Evolutionary conservation across 2,113 vertebrate genomes (phyloP).

Genomic region (Pelmatolapia mariae): DNA sequence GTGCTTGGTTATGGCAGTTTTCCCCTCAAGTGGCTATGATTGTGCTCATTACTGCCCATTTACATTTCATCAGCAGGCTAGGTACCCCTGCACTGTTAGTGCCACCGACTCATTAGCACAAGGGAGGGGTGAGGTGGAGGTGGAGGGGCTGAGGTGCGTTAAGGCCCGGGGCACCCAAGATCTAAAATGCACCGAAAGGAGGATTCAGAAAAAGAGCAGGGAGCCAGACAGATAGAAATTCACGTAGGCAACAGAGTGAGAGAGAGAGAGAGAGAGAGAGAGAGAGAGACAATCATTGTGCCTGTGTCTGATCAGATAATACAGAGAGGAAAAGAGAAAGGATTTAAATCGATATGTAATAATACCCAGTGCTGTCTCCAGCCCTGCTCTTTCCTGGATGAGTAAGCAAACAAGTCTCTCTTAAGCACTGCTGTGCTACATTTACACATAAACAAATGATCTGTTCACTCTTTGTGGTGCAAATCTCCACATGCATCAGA

Average conservation of each 20-base stretch:
- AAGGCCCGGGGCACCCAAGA: conserved; percentile 38
- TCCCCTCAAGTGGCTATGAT: conserved; percentile 81
- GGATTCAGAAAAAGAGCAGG: conserved; percentile 19
- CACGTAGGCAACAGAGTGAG: not conserved
- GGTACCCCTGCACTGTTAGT: conserved; percentile 59
- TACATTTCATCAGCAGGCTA: conserved; percentile 93
- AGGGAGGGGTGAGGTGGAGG: not conserved
- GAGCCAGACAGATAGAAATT: not conserved
- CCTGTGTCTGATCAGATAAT: conserved; percentile 50
- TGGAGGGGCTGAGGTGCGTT: conserved; percentile 21
- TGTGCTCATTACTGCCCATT: conserved; percentile 91
- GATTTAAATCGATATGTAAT: conserved; percentile 92
- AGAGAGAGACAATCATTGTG: conserved; percentile 43
- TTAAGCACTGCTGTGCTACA: not conserved
- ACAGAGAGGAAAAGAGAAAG: conserved; percentile 41
- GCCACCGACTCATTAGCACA: conserved; percentile 56
- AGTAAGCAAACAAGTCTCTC: conserved; percentile 50
- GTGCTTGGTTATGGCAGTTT: conserved; percentile 51
- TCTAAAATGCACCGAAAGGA: conserved; percentile 54
- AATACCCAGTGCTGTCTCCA: conserved; percentile 75
- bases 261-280: not conserved
- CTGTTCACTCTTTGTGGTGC: not conserved
- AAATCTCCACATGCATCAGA: not conserved
- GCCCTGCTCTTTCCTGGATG: conserved; percentile 80
- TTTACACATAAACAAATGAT: conserved; percentile 16